phyloP scores from a whole-genome alignment of 2,113 vertebrate genomes.

The Cranoglanis bouderius region DNA sequence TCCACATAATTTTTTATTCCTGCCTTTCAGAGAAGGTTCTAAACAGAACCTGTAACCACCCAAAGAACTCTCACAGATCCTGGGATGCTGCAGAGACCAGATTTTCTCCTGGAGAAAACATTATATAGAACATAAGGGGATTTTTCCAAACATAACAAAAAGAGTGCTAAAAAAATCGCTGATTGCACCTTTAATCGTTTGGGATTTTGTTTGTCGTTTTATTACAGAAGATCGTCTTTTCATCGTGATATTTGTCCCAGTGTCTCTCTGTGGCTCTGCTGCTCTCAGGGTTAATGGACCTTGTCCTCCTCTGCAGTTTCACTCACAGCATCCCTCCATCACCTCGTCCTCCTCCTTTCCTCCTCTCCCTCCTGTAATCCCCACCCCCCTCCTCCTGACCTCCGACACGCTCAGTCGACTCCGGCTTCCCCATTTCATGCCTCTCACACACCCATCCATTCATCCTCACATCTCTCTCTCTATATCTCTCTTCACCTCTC shows the following conservation, averaged over 20 bases:
- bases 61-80: not conserved
- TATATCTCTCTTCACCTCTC: not conserved
- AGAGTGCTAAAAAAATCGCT: not conserved
- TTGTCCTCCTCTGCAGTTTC: conserved; percentile 57
- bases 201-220: not conserved
- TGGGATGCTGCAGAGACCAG: not conserved
- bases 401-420: conserved; percentile 34
- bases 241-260: conserved; percentile 10
- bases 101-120: not conserved
- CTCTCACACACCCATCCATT: conserved; percentile 34
- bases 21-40: not conserved
- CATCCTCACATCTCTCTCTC: conserved; percentile 20
- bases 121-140: not conserved
- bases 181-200: not conserved
- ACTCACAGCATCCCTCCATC: conserved; percentile 35
- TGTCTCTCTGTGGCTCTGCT: conserved; percentile 53
- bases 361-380: conserved; percentile 46
- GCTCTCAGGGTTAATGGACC: conserved; percentile 67
- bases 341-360: conserved; percentile 54
- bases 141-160: not conserved
- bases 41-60: not conserved
- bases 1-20: not conserved
- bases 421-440: conserved; percentile 38
- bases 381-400: conserved; percentile 34
- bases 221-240: not conserved